Evolutionary conservation across 2,797 vertebrate species (phyloP).

Genomic region (Sebastes baramenuke): DNA sequence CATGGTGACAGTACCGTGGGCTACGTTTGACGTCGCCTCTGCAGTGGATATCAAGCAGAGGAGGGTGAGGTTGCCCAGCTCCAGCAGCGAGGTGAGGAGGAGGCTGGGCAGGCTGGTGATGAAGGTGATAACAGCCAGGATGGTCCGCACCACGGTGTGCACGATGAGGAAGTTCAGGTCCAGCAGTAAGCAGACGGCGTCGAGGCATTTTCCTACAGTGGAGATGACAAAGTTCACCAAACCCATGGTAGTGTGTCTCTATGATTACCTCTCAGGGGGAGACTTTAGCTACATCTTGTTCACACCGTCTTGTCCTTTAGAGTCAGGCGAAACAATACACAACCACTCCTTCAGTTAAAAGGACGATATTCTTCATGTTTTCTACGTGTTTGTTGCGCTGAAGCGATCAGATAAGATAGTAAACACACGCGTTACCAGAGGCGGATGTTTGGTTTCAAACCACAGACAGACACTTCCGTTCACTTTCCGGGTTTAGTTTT

Average conservation of each 20-base stretch:
- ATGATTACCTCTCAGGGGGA: not conserved
- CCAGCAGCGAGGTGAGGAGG: slow-evolving; percentile 69
- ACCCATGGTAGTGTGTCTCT: slow-evolving; percentile 62
- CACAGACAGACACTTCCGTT: slow-evolving; percentile 50
- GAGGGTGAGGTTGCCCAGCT: slow-evolving; percentile 81
- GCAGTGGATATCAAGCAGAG: slow-evolving; percentile 73
- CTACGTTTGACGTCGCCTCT: slow-evolving; percentile 73
- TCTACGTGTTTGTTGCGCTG: not conserved
- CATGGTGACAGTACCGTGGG: slow-evolving; percentile 65
- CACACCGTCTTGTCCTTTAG: not conserved
- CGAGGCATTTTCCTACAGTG: slow-evolving; percentile 75
- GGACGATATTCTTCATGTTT: not conserved
- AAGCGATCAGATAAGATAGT: not conserved
- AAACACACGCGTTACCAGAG: slow-evolving; percentile 35
- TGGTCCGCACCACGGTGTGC: slow-evolving; percentile 83
- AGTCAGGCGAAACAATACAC: not conserved
- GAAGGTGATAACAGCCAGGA: slow-evolving; percentile 83
- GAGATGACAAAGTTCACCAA: slow-evolving; percentile 77
- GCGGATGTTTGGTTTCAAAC: slow-evolving; percentile 83
- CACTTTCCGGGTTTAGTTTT: slow-evolving; percentile 30
- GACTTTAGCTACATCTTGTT: slow-evolving; percentile 26
- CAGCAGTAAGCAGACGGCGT: slow-evolving; percentile 83
- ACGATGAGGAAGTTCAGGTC: slow-evolving; percentile 92
- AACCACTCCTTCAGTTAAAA: not conserved
- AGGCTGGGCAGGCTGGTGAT: slow-evolving; percentile 84